Conservation (phyloP, 1,140 invertebrate genomes). For the Eupeodes corollae region DNA sequence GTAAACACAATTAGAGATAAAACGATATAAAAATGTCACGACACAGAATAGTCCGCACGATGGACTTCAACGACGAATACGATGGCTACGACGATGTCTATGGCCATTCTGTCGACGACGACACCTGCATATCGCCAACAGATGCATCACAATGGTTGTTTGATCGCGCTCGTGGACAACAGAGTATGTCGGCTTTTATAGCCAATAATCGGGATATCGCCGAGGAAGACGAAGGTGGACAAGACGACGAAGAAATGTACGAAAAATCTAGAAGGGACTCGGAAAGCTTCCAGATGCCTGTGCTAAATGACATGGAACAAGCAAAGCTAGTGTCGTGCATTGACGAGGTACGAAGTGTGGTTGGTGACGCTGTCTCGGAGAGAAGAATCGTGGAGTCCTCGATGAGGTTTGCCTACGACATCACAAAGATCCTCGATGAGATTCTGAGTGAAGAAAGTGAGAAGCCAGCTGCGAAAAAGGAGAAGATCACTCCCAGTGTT, state of each 20-base stretch:
- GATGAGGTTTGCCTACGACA: constrained; percentile 57
- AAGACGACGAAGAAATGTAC: constrained; percentile 22
- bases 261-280: constrained; percentile 28
- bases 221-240: constrained; percentile 49
- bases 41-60: constrained; percentile 61
- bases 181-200: constrained; percentile 60
- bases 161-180: constrained; percentile 55
- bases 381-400: constrained; percentile 53
- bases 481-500: constrained; percentile 5
- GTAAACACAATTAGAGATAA: background rate
- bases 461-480: constrained; percentile 9
- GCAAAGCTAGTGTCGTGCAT: constrained; percentile 70
- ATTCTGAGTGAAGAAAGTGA: constrained; percentile 46
- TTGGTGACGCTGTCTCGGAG: constrained; percentile 65
- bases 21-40: constrained; percentile 51
- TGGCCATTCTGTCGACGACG: constrained; percentile 84
- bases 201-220: constrained; percentile 57
- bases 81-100: constrained; percentile 86
- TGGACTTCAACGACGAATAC: constrained; percentile 73
- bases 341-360: constrained; percentile 66
- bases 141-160: constrained; percentile 78
- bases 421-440: constrained; percentile 57
- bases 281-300: constrained; percentile 38
- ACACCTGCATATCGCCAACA: constrained; percentile 78
- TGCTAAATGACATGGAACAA: constrained; percentile 53